Base-by-base conservation (phyloP, 92 coral and sea anemone species). In the Porites cylindrica region DNA sequence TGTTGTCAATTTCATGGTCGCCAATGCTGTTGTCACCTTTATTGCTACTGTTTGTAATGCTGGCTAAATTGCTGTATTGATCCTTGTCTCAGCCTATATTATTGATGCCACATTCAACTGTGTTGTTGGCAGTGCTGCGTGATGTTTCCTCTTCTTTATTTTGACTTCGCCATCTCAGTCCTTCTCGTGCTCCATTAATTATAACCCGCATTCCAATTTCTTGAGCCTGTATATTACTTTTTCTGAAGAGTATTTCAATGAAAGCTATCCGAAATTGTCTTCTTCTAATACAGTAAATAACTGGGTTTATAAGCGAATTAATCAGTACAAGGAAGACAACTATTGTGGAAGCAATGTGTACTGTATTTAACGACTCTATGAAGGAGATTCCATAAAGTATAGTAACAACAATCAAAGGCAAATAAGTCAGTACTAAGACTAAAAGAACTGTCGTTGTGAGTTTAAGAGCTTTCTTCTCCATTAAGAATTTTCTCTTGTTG, bases 401-500 rank as follows among this genome's bases (percentile, higher is more conserved):
- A 8, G 10, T 7, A 69, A 69, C 10, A 12, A 69, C 6, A 69
- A 69, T 7, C 11, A 9, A 56, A 11, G 74, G 74, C 11, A 7
- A 11, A 69, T 69, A 69, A 69, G 14, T 23, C 17, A 69, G 9
- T 38, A 69, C 16, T 3, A 19, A 18, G 47, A 11, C 2, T 7
- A 58, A 13, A 38, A 77, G 12, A 1, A 77, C 69, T 24, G 20
- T 14, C 14, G 81, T 58, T 59, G 70, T 77, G 8, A 62, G 18
- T 13, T 77, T 77, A 12, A 77, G 43, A 14, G 81, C 81, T 77
- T 77, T 77, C 47, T 61, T 26, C 21, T 77, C 81, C 53, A 56
- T 77, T 16, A 58, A 8, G 23, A 77, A 58, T n/a, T 62, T 77
- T 20, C 56, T 52, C 8, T 17, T 60, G 81, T 51, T 11, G 29